Percentiles rank a stretch among this genome's conserved stretches.
These are phyloP conservation scores for Trididemnum nubilum DNA, from an alignment of 23 tunicate species.

Conservation along the genomic window DNA sequence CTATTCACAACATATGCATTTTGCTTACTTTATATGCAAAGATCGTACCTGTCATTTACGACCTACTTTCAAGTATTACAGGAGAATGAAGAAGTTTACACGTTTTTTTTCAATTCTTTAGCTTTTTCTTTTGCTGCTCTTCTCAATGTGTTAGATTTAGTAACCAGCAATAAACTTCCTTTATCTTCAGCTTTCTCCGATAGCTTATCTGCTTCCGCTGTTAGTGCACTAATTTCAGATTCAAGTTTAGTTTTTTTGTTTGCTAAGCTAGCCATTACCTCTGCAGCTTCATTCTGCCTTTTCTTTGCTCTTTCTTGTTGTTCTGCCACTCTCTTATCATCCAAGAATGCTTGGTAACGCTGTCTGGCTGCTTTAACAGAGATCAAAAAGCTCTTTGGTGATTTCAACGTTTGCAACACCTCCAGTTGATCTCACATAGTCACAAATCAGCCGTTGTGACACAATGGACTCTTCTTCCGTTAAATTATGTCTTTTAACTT, in stretches of 20 bases:
- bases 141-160: conserved; percentile 9
- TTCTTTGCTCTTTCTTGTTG: neutral
- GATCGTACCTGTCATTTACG: neutral
- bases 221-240: neutral
- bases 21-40: neutral
- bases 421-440: neutral
- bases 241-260: neutral
- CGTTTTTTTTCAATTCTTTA: conserved; percentile 9
- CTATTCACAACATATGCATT: neutral
- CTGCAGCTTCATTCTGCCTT: neutral
- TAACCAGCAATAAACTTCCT: neutral
- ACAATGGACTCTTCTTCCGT: neutral
- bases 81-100: neutral
- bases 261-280: conserved; percentile 1
- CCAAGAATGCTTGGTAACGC: conserved; percentile 18
- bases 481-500: conserved; percentile 1
- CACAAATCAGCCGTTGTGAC: conserved; percentile 1
- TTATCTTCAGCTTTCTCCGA: neutral
- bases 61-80: conserved; percentile 6
- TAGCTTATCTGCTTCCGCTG: neutral
- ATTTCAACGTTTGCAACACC: conserved; percentile 16
- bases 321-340: neutral
- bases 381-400: neutral
- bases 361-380: neutral
- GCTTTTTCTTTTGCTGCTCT: conserved; percentile 16